Base-by-base conservation (phyloP, 2,113 vertebrate species). In the Elachura formosa region DNA sequence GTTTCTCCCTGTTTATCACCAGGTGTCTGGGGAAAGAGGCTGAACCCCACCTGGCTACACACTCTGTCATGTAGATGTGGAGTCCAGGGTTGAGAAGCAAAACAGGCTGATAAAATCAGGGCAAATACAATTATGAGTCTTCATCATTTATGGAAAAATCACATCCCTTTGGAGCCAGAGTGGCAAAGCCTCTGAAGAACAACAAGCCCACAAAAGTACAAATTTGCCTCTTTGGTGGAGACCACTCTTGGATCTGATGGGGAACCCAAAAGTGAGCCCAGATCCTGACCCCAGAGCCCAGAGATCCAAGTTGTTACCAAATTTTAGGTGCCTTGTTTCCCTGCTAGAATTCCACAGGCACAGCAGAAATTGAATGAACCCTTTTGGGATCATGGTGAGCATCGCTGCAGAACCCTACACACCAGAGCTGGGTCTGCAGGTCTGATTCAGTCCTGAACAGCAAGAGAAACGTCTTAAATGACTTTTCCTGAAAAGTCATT, bases 51-150 rank as follows among this genome's bases (percentile, higher is more conserved):
- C 9, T 12, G 38, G 12, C 12, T 33, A 28, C 51, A 46, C 1
- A 17, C 40, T 55, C 3, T 7, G 17, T 33, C 17, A 8, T 6
- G 61, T 0, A 8, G 36, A 2, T 40, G 38, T 4, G 8, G 17
- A 28, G 33, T 18, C 34, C 31, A 48, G 14, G 10, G 29, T 28
- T 36, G 31, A 52, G 51, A 62, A 40, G 22, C 31, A 63, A 12
- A 52, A 8, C 2, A 31, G 22, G 54, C 8, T 84, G 54, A 66
- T 78, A 87, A 29, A 21, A 17, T 74, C 12, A 31, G 16, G 19
- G 29, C 9, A 90, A 87, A 55, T 24, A 12, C 9, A 62, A 7
- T 24, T 19, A 20, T 6, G 11, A 51, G 7, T 29, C 12, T 31
- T 52, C n/a, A 43, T 22, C 2, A 3, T 33, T 69, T 56, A 25